phyloP scores from a whole-genome alignment of 2,888 invertebrate species.

The Ptilodon capucinus region DNA sequence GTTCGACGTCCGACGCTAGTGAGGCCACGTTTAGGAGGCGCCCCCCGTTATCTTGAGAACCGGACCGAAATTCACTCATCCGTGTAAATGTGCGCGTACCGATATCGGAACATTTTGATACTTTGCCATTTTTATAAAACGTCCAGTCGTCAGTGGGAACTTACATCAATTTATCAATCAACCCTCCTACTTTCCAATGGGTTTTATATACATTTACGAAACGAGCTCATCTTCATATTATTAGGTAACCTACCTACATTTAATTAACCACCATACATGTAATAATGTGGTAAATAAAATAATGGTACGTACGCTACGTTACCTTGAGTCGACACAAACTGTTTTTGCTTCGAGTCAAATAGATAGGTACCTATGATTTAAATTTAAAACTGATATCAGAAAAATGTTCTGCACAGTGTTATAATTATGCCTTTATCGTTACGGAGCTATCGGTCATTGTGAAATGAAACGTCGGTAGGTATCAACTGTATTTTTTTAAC shows the following conservation, averaged over 20 bases:
- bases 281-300: too few relatives aligned
- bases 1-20: conserved; percentile 44
- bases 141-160: too few relatives aligned
- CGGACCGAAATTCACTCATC: conserved; percentile 63
- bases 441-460: conserved; percentile 20
- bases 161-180: too few relatives aligned
- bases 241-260: too few relatives aligned
- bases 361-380: not conserved
- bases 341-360: too few relatives aligned
- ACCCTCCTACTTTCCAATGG: too few relatives aligned
- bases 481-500: not conserved
- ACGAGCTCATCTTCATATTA: too few relatives aligned
- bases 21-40: conserved; percentile 74
- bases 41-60: conserved; percentile 67
- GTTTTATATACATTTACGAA: not conserved
- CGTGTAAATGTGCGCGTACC: conserved; percentile 61
- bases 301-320: too few relatives aligned
- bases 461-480: conserved; percentile 20
- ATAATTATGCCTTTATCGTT: conserved; percentile 24
- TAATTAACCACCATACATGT: too few relatives aligned
- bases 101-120: conserved; percentile 41
- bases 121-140: not conserved
- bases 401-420: not conserved
- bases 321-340: too few relatives aligned
- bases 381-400: not conserved